A percentile compares a stretch with the other conserved stretches of the same genome.
Evolutionary conservation across 37 sponge, comb jelly and placozoan genomes (phyloP).

Genomic region (Aphrocallistes beatrix): DNA sequence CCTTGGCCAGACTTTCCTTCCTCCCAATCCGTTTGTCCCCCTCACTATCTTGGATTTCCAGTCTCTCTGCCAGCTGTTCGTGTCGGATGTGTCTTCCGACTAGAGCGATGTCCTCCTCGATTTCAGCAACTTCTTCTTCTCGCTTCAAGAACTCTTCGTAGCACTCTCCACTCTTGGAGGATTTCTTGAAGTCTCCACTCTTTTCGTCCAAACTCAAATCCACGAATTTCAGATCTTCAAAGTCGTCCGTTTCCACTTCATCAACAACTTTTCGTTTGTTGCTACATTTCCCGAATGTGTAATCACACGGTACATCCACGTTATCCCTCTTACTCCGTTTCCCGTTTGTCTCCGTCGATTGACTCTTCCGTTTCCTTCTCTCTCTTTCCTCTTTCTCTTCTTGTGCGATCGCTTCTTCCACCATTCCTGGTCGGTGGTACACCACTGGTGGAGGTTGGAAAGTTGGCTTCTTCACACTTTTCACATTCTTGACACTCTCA

Average conservation of each 20-base stretch:
- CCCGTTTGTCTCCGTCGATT: no score
- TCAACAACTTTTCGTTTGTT: neutral
- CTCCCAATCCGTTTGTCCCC: no score
- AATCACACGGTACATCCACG: no score
- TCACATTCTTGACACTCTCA: no score
- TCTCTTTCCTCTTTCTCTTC: no score
- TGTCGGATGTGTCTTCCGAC: neutral
- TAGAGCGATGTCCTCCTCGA: neutral
- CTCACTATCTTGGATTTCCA: neutral
- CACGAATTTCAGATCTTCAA: neutral
- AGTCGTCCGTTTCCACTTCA: neutral
- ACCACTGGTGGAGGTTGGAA: no score
- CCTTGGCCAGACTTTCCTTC: neutral
- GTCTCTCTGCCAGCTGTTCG: neutral
- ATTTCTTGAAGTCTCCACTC: no score
- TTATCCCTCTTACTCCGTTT: no score
- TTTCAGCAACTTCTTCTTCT: neutral
- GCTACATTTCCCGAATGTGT: neutral
- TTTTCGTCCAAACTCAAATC: neutral
- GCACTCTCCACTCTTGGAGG: neutral
- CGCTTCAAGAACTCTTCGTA: neutral
- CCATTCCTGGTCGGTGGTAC: neutral
- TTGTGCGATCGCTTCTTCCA: no score
- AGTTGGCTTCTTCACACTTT: no score
- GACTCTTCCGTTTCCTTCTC: no score